A percentile compares a stretch with the other conserved stretches of the same genome.
These are phyloP conservation scores for Lipophrys pholis DNA, from an alignment of 2,113 vertebrate species.

Conservation along the genomic window DNA sequence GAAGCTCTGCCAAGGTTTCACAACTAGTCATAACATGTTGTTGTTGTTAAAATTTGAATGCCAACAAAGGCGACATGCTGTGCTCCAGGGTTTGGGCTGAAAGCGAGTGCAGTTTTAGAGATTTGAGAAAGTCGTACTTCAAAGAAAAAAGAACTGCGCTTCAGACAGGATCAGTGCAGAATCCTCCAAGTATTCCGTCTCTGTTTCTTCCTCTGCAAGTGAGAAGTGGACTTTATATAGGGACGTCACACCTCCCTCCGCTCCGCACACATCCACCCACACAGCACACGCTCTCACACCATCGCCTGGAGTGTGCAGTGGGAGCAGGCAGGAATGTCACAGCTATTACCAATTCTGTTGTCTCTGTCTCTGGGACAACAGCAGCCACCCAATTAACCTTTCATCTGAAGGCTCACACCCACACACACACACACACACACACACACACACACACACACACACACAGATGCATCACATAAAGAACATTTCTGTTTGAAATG, in stretches of 20 bases:
- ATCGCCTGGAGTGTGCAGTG: constrained; percentile 51
- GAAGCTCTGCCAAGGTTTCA: too few species aligned
- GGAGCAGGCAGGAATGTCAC: constrained; percentile 67
- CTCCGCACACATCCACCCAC: constrained; percentile 37
- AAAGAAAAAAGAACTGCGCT: too few species aligned
- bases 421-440: constrained; percentile 14
- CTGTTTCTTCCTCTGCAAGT: constrained; percentile 24
- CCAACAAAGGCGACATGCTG: too few species aligned
- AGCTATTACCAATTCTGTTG: constrained; percentile 72
- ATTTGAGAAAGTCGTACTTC: too few species aligned
- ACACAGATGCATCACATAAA: constrained; percentile 2
- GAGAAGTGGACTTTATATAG: constrained; percentile 44
- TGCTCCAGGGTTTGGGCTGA: too few species aligned
- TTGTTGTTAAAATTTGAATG: too few species aligned
- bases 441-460: constrained; percentile 1
- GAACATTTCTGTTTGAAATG: constrained; percentile 34
- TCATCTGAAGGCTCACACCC: constrained; percentile 42
- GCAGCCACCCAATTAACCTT: constrained; percentile 79
- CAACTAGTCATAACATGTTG: too few species aligned
- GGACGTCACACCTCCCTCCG: constrained; percentile 25
- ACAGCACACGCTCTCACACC: constrained; percentile 39
- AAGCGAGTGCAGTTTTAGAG: too few species aligned
- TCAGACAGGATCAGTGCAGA: background rate
- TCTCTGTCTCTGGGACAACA: constrained; percentile 68
- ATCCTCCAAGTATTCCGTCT: constrained; percentile 12